These are phyloP conservation scores for Apis cerana DNA, from an alignment of 1,140 invertebrate genomes.

Conservation along the genomic window DNA sequence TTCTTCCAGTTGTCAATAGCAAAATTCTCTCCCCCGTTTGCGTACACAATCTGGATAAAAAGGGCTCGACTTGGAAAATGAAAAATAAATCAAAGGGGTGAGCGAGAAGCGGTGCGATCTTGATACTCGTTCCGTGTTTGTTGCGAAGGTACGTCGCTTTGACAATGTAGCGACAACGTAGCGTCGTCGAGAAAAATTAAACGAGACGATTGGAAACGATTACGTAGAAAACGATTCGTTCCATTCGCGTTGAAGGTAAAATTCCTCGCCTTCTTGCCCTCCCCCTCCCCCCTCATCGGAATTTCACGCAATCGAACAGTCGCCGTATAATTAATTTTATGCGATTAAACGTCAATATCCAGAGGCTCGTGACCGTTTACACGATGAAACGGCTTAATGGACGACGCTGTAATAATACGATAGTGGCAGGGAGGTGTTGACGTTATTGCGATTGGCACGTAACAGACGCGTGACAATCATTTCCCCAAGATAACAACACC, in stretches of 20 bases:
- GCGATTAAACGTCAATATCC: slow-evolving; percentile 43
- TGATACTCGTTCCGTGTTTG: not conserved
- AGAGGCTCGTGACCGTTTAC: slow-evolving; percentile 8
- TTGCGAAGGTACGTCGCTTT: no score
- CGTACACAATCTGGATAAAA: not conserved
- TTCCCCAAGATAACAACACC: not conserved
- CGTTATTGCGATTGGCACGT: slow-evolving; percentile 37
- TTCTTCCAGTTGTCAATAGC: not conserved
- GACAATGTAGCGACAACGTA: not conserved
- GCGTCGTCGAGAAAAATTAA: not conserved
- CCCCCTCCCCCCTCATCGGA: not conserved
- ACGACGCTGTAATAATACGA: slow-evolving; percentile 27
- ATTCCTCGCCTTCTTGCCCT: no score
- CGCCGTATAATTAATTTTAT: slow-evolving; percentile 25
- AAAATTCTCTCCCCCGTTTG: not conserved
- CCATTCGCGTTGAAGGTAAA: not conserved
- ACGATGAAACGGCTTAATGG: slow-evolving; percentile 32
- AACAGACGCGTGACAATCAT: slow-evolving; percentile 19
- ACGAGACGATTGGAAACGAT: no score
- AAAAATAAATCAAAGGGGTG: slow-evolving; percentile 7
- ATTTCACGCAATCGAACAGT: slow-evolving; percentile 10
- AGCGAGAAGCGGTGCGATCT: not conserved
- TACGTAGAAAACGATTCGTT: not conserved
- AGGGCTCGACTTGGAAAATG: not conserved
- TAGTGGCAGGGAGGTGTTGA: not conserved